Percentiles rank a stretch among this genome's conserved stretches.
These are phyloP conservation scores for Anagyrus pseudococci DNA, from an alignment of 2,888 invertebrate genomes.

Conservation along the genomic window DNA sequence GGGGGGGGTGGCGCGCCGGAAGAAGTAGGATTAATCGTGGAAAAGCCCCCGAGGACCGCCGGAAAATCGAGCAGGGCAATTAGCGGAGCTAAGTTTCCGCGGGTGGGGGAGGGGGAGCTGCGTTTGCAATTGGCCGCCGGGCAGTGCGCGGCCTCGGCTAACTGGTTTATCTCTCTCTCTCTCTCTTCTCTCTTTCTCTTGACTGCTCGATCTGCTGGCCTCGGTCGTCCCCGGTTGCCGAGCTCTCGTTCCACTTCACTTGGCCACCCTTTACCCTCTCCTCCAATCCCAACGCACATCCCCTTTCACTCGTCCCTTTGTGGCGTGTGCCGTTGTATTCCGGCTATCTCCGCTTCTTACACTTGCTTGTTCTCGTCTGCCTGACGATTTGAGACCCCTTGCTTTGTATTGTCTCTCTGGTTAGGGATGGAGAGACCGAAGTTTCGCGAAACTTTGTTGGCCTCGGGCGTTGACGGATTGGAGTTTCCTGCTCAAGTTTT, in stretches of 20 bases:
- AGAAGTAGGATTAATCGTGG: constrained; percentile 39
- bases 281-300: too few relatives aligned
- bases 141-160: constrained; percentile 17
- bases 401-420: neutral
- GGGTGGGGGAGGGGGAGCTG: constrained; percentile 1
- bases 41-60: constrained; percentile 22
- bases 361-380: constrained; percentile 9
- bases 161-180: constrained; percentile 33
- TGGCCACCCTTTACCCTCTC: neutral
- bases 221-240: too few relatives aligned
- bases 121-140: constrained; percentile 29
- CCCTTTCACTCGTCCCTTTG: too few relatives aligned
- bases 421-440: neutral
- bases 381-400: constrained; percentile 18
- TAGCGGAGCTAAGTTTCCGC: constrained; percentile 37
- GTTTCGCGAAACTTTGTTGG: constrained; percentile 16
- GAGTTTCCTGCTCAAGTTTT: constrained; percentile 14
- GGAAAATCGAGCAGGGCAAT: constrained; percentile 39
- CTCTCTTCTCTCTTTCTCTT: neutral
- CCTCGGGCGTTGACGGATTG: constrained; percentile 21
- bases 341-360: neutral
- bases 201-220: too few relatives aligned
- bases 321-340: neutral
- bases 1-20: constrained; percentile 32
- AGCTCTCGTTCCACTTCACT: too few relatives aligned